These are phyloP conservation scores for Tetramorium parvispinum DNA, from an alignment of 1,140 invertebrate species.

Conservation along the genomic window DNA sequence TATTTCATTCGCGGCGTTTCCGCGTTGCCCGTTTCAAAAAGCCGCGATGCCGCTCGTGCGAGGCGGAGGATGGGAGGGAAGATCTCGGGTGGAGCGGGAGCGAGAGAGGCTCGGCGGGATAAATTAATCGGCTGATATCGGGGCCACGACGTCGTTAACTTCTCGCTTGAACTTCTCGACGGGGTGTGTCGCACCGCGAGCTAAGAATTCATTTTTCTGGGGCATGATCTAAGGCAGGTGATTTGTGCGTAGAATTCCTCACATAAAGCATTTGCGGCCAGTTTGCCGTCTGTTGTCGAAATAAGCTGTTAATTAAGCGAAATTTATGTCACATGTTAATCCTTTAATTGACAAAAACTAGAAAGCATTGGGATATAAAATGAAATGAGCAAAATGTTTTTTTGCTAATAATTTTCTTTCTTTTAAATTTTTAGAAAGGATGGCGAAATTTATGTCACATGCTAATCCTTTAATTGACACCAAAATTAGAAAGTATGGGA, in stretches of 20 bases:
- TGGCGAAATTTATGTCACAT: too few species aligned
- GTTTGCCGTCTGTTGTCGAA: neutral
- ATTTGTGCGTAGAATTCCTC: neutral
- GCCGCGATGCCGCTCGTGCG: slow-evolving; percentile 32
- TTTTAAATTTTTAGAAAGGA: neutral
- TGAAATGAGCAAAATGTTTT: neutral
- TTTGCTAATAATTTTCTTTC: neutral
- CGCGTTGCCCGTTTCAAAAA: slow-evolving; percentile 65
- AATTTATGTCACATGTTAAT: neutral
- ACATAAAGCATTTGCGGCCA: neutral
- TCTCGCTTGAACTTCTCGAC: slow-evolving; percentile 30
- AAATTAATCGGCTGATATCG: slow-evolving; percentile 63
- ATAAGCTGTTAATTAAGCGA: neutral
- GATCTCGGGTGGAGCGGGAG: neutral
- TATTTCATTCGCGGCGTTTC: slow-evolving; percentile 74
- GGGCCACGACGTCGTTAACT: slow-evolving; percentile 51
- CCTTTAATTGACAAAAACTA: neutral
- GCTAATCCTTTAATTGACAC: neutral
- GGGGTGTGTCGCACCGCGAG: slow-evolving; percentile 39
- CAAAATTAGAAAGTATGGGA: neutral
- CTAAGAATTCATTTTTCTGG: slow-evolving; percentile 13
- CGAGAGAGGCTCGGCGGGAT: slow-evolving; percentile 13
- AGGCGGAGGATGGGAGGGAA: neutral
- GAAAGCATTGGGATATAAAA: neutral
- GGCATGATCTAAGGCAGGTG: neutral